These are phyloP conservation scores for Bergia puertoricense DNA, from an alignment of 92 coral and sea anemone genomes.

Conservation along the genomic window DNA sequence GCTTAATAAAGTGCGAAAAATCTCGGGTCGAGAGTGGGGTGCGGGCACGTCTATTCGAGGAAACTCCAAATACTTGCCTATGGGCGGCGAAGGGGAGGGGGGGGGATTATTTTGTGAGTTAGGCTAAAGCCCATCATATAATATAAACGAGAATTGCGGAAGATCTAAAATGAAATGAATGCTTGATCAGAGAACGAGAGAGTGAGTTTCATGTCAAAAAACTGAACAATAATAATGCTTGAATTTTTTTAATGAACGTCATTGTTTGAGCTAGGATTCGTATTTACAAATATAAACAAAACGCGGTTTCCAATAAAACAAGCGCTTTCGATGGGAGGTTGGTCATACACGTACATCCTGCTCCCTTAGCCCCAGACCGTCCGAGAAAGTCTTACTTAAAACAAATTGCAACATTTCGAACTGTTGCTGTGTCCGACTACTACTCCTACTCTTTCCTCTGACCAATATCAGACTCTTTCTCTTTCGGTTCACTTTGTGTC, in stretches of 20 bases:
- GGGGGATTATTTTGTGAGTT: too few relatives aligned
- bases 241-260: conserved; percentile 97
- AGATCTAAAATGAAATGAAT: neutral
- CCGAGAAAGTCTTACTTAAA: conserved; percentile 42
- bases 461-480: neutral
- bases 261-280: conserved; percentile 96
- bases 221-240: conserved; percentile 57
- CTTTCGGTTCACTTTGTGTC: conserved; percentile 31
- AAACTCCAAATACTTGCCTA: too few relatives aligned
- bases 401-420: conserved; percentile 14
- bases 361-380: conserved; percentile 38
- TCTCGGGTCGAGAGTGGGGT: too few relatives aligned
- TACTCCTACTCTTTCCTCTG: neutral
- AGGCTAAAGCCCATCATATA: too few relatives aligned
- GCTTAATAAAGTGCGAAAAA: too few relatives aligned
- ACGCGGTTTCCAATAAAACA: conserved; percentile 84
- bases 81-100: too few relatives aligned
- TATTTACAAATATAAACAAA: conserved; percentile 98
- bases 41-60: too few relatives aligned
- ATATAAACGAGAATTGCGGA: too few relatives aligned
- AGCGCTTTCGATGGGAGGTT: conserved; percentile 72
- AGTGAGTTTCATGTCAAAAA: neutral
- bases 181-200: neutral
- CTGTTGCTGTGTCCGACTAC: conserved; percentile 16
- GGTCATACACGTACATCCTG: conserved; percentile 45